Percentiles rank a stretch among this genome's conserved stretches.
Evolutionary conservation across 2,113 vertebrate species (phyloP).

Genomic region (Ibidorhyncha struthersii): DNA sequence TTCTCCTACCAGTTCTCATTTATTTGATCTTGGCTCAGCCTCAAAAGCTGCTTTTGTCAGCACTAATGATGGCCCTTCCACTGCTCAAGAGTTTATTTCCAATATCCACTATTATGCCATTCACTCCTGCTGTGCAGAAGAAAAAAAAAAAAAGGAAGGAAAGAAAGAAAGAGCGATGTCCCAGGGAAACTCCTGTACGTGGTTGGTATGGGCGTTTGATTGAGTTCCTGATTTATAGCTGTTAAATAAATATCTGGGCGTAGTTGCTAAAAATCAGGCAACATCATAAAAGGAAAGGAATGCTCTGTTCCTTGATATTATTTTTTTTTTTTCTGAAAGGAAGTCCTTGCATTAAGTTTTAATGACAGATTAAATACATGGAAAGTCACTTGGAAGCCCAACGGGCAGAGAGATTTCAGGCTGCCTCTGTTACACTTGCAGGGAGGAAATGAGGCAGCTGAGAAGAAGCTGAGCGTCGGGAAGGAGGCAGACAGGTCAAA

Average conservation of each 20-base stretch:
- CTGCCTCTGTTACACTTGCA: background rate
- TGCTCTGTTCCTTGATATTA: background rate
- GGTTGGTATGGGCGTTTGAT: background rate
- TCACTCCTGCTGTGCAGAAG: background rate
- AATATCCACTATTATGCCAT: background rate
- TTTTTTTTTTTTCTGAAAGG: background rate
- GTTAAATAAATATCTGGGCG: background rate
- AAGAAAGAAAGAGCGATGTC: background rate
- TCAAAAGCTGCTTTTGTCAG: conserved; percentile 50
- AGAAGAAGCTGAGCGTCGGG: background rate
- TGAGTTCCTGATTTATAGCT: background rate
- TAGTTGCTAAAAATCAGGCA: background rate
- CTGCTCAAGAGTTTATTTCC: conserved; percentile 43
- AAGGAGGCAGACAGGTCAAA: conserved; percentile 32
- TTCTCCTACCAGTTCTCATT: conserved; percentile 27
- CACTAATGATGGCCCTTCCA: conserved; percentile 35
- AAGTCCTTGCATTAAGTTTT: conserved; percentile 3
- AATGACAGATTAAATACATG: background rate
- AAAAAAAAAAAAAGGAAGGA: background rate
- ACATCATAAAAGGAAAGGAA: background rate
- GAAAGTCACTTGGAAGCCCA: background rate
- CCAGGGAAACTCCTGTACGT: background rate
- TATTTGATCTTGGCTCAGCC: conserved; percentile 12
- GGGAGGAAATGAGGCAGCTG: conserved; percentile 47
- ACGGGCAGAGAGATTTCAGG: background rate